These are phyloP conservation scores for Asobara japonica DNA, from an alignment of 1,140 invertebrate genomes.

Conservation along the genomic window DNA sequence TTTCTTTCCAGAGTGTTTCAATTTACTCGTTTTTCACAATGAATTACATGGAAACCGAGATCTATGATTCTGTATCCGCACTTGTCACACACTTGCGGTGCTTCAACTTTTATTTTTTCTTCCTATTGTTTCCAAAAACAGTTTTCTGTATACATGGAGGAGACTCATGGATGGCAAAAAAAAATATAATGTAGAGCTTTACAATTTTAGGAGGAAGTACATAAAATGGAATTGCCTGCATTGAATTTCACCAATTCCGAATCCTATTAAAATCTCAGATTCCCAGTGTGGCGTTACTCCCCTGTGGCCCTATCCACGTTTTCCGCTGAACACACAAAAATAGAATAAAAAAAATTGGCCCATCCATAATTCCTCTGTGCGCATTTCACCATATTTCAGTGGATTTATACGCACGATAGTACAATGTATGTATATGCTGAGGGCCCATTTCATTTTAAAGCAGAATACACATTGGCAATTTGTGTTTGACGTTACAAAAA, in stretches of 20 bases:
- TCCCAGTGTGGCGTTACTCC: background rate
- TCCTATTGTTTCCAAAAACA: background rate
- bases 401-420: too few species aligned
- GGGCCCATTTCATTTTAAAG: background rate
- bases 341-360: background rate
- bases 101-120: background rate
- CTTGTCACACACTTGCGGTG: background rate
- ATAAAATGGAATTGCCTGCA: background rate
- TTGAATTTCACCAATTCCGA: background rate
- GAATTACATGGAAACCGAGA: background rate
- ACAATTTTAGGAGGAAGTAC: background rate
- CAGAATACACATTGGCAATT: background rate
- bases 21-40: conserved; percentile 6
- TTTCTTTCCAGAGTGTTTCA: conserved; percentile 20
- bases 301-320: background rate
- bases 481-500: background rate
- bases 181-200: background rate
- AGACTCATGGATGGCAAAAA: background rate
- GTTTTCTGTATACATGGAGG: background rate
- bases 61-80: background rate
- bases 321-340: background rate
- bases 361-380: background rate
- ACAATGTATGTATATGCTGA: too few species aligned
- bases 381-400: background rate
- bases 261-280: conserved; percentile 4